Percentiles rank a stretch among this genome's conserved stretches.
phyloP scores from a whole-genome alignment of 1,140 invertebrate species.

The Calephelis nemesis region DNA sequence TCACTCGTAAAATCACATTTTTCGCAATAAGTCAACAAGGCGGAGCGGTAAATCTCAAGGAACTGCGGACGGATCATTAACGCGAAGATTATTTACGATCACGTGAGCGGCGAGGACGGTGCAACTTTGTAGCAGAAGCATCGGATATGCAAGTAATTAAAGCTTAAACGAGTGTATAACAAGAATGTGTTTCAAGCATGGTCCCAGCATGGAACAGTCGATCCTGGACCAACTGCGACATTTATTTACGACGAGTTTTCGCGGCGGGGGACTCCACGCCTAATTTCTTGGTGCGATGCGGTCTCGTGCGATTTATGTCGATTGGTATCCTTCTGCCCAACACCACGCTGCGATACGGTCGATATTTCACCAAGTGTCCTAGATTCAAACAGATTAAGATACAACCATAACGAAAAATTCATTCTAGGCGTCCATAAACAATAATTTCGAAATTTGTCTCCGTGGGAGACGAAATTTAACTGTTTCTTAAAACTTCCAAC shows the following conservation, averaged over 20 bases:
- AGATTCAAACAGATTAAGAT: conserved; percentile 65
- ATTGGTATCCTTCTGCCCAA: conserved; percentile 60
- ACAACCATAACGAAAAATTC: conserved; percentile 31
- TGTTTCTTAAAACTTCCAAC: background rate
- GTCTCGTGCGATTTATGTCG: conserved; percentile 73
- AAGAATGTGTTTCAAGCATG: conserved; percentile 57
- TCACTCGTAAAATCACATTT: conserved; percentile 46
- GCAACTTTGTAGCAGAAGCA: conserved; percentile 22
- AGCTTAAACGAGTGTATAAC: conserved; percentile 72
- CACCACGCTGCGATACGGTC: conserved; percentile 63
- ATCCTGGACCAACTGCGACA: conserved; percentile 38
- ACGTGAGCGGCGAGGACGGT: conserved; percentile 42
- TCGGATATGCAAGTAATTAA: conserved; percentile 66
- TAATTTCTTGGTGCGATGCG: conserved; percentile 73
- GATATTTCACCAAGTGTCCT: conserved; percentile 55
- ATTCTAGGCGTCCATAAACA: background rate
- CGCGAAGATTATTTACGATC: conserved; percentile 65
- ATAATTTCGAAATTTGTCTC: conserved; percentile 1
- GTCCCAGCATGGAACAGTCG: conserved; percentile 31
- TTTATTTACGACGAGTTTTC: conserved; percentile 73
- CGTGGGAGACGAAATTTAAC: conserved; percentile 7
- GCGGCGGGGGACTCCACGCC: conserved; percentile 66
- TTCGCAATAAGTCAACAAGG: conserved; percentile 54
- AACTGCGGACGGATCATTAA: conserved; percentile 51
- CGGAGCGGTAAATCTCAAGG: conserved; percentile 59